A percentile compares a stretch with the other conserved stretches of the same genome.
phyloP scores from a whole-genome alignment of 2,113 vertebrate genomes.

The Prolemur simus region DNA sequence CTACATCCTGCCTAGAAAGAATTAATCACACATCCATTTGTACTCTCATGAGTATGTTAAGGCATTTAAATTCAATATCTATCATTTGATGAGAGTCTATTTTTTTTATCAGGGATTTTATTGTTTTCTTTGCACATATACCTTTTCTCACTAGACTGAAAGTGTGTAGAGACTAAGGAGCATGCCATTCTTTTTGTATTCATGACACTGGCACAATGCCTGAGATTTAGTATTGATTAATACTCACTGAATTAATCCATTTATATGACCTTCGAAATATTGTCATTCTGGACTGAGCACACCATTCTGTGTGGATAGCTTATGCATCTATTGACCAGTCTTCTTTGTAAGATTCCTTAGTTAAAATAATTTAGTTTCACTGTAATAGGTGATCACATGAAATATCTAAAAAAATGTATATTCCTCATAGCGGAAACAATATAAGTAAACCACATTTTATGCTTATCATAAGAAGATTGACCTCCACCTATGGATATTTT shows the following conservation, averaged over 20 bases:
- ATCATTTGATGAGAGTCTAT: neutral
- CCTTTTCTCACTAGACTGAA: neutral
- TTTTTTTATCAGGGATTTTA: neutral
- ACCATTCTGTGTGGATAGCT: neutral
- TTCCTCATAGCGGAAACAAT: neutral
- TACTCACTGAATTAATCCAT: constrained; percentile 29
- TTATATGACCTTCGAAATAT: constrained; percentile 21
- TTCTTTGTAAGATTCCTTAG: neutral
- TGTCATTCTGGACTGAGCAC: neutral
- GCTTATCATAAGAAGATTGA: neutral
- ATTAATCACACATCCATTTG: neutral
- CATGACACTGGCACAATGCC: neutral
- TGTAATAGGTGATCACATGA: neutral
- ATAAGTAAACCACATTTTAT: neutral
- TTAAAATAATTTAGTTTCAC: neutral
- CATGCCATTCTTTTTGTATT: neutral
- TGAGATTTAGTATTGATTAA: constrained; percentile 27
- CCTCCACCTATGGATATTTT: neutral
- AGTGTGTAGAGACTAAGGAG: neutral
- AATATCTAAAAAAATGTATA: neutral
- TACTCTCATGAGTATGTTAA: neutral
- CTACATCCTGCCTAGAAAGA: neutral
- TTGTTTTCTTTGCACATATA: neutral
- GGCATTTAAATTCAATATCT: neutral
- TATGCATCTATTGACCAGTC: neutral